These are phyloP conservation scores for Erythrolamprus reginae DNA, from an alignment of 2,113 vertebrate species.

Conservation along the genomic window DNA sequence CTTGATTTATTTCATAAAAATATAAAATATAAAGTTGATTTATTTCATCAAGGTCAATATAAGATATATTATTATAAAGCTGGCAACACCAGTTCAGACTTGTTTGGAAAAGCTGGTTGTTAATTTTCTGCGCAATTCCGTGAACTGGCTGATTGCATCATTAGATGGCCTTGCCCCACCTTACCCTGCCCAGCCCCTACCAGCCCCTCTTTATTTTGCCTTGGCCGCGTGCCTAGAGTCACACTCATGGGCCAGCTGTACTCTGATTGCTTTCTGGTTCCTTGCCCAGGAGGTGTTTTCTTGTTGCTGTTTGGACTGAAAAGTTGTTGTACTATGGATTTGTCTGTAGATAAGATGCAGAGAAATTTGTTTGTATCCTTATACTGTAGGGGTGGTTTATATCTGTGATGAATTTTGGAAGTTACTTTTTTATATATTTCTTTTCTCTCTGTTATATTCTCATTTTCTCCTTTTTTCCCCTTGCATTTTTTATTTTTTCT, in stretches of 20 bases:
- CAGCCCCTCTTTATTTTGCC: too few relatives aligned
- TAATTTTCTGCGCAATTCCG: too few relatives aligned
- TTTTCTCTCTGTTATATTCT: background rate
- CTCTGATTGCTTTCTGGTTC: too few relatives aligned
- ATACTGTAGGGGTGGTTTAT: background rate
- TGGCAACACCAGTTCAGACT: background rate
- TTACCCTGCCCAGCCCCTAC: too few relatives aligned
- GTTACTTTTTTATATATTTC: background rate
- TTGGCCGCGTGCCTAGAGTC: too few relatives aligned
- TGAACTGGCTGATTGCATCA: too few relatives aligned
- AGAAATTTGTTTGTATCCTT: background rate
- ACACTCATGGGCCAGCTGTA: too few relatives aligned
- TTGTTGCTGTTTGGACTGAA: background rate
- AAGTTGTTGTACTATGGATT: background rate
- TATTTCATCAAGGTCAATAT: background rate
- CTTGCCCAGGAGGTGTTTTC: background rate
- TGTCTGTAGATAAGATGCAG: background rate
- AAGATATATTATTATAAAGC: background rate
- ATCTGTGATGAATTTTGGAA: background rate
- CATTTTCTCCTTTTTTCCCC: background rate
- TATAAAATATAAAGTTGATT: background rate
- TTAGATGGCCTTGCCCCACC: too few relatives aligned
- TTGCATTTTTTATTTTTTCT: background rate
- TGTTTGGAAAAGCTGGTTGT: fast-evolving
- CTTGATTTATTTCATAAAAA: background rate